A percentile compares a stretch with the other conserved stretches of the same genome.
phyloP scores from a whole-genome alignment of 2,797 vertebrate genomes.

The Anabas testudineus region DNA sequence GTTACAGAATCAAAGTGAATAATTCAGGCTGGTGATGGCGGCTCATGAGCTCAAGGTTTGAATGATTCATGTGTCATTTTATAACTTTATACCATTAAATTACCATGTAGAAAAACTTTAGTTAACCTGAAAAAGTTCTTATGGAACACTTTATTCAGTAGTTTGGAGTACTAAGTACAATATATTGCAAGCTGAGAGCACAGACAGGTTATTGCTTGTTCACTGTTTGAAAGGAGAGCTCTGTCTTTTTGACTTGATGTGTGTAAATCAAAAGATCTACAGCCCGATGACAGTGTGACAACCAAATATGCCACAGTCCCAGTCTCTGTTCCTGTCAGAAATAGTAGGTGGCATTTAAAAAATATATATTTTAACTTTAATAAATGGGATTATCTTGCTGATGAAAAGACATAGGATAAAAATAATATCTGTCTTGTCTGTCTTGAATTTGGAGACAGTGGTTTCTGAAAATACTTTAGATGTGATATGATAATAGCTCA shows the following conservation, averaged over 20 bases:
- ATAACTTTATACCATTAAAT: constrained; percentile 74
- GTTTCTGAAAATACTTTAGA: constrained; percentile 3
- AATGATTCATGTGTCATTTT: constrained; percentile 84
- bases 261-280: constrained; percentile 16
- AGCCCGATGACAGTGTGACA: constrained; percentile 25
- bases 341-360: constrained; percentile 27
- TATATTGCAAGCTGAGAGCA: constrained; percentile 7
- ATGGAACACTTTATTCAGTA: constrained; percentile 17
- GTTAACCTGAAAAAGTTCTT: constrained; percentile 47
- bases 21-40: constrained; percentile 74
- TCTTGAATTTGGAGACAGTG: background rate
- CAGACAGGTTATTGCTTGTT: constrained; percentile 23
- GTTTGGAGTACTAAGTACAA: constrained; percentile 10
- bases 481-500: constrained; percentile 2
- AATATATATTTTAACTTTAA: constrained; percentile 26
- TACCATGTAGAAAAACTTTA: constrained; percentile 44
- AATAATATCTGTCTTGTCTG: constrained; percentile 6
- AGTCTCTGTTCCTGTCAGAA: constrained; percentile 16
- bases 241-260: background rate
- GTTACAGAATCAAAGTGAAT: constrained; percentile 84
- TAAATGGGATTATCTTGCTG: constrained; percentile 1
- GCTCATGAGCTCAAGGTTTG: constrained; percentile 67
- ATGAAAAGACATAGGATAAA: constrained; percentile 2
- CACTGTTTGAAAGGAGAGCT: constrained; percentile 15
- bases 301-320: constrained; percentile 34